Percentiles rank a stretch among this genome's conserved stretches.
These are phyloP conservation scores for Lamellibrachia columna DNA, from an alignment of 2,888 invertebrate species.

Conservation along the genomic window DNA sequence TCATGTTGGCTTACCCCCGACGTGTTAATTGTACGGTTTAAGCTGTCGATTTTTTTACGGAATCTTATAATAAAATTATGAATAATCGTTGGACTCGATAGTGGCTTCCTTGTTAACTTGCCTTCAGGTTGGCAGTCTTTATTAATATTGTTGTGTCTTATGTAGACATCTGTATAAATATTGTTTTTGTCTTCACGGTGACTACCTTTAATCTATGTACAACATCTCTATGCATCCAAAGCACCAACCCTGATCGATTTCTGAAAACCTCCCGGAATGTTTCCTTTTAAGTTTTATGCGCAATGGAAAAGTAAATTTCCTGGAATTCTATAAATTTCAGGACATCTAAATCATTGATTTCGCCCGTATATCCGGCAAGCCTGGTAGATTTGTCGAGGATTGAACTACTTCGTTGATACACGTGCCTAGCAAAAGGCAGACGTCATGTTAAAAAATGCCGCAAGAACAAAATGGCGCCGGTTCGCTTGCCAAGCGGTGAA, in stretches of 20 bases:
- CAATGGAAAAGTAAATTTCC: background rate
- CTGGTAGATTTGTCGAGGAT: background rate
- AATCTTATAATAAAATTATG: no score
- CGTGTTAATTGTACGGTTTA: no score
- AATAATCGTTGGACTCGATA: no score
- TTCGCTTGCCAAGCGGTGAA: background rate
- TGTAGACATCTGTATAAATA: background rate
- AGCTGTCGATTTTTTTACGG: no score
- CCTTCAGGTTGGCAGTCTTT: no score
- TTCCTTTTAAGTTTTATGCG: background rate
- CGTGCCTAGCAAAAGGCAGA: background rate
- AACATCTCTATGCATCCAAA: background rate
- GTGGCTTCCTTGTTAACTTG: no score
- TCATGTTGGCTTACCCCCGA: no score
- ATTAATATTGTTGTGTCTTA: background rate
- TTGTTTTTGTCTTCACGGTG: background rate
- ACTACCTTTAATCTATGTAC: background rate
- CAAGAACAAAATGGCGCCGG: background rate
- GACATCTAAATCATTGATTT: background rate
- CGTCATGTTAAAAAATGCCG: background rate
- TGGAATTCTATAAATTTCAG: background rate
- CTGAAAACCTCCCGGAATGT: background rate
- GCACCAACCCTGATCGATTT: background rate
- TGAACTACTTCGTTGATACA: background rate
- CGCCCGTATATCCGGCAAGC: background rate